Conservation (phyloP, 2,797 vertebrate species). For the Glyptemys insculpta region DNA sequence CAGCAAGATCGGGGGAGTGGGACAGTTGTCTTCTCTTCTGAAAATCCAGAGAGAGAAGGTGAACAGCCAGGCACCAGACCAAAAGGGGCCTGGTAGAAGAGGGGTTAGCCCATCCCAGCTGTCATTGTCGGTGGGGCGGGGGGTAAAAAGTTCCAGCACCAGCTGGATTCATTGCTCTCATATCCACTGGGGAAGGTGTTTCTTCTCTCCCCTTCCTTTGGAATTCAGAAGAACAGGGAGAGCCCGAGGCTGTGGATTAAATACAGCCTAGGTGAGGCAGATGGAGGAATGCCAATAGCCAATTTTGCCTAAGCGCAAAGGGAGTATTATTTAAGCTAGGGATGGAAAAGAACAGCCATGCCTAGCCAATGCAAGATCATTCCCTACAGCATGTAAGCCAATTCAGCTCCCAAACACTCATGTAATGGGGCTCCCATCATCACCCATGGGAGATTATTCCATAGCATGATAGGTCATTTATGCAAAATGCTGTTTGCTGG, state of each 20-base stretch:
- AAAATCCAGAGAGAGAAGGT: not conserved
- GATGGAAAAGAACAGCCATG: not conserved
- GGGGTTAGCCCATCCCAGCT: not conserved
- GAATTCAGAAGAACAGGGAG: no score
- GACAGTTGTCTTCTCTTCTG: rapidly evolving
- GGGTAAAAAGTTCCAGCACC: not conserved
- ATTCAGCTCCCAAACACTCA: not conserved
- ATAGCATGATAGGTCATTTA: not conserved
- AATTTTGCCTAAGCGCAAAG: not conserved
- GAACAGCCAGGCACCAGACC: not conserved
- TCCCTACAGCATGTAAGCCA: not conserved
- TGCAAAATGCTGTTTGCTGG: not conserved
- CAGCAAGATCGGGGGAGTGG: not conserved
- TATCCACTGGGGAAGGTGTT: not conserved
- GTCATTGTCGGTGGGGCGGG: not conserved
- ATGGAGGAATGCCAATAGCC: not conserved
- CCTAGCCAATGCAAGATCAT: not conserved
- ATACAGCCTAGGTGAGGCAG: not conserved
- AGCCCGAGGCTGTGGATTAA: not conserved
- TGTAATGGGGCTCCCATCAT: not conserved
- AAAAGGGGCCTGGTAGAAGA: not conserved
- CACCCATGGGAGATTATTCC: not conserved
- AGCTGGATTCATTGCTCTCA: not conserved
- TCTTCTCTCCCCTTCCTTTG: not conserved
- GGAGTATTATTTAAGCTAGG: not conserved